A percentile compares a stretch with the other conserved stretches of the same genome.
Conservation (phyloP, 1,140 invertebrate genomes). For the Drosophila kohkoa region DNA sequence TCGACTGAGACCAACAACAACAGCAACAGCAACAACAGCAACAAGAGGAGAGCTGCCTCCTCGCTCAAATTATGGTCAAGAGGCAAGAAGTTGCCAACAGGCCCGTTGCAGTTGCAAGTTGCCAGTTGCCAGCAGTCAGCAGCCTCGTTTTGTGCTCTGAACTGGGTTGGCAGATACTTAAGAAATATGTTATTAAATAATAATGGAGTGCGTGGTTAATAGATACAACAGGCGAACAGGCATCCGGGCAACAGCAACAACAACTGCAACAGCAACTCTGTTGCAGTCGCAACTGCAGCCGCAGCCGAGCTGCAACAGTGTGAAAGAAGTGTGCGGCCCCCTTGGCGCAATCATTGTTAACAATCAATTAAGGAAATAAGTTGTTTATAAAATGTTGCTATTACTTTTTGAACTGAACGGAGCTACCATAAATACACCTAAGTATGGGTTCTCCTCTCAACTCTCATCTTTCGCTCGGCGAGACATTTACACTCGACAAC, state of each 20-base stretch:
- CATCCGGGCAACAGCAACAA: conserved; percentile 34
- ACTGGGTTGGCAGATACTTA: conserved; percentile 83
- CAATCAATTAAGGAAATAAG: conserved; percentile 84
- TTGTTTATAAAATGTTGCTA: conserved; percentile 84
- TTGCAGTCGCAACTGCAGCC: conserved; percentile 24
- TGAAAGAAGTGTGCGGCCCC: conserved; percentile 75
- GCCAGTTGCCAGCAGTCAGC: conserved; percentile 33
- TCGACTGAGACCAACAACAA: conserved; percentile 32
- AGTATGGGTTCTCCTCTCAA: conserved; percentile 53
- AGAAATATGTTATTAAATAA: conserved; percentile 84
- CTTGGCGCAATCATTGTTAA: conserved; percentile 79
- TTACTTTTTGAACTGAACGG: conserved; percentile 59
- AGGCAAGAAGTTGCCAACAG: conserved; percentile 41
- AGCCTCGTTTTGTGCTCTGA: conserved; percentile 78
- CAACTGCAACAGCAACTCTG: conserved; percentile 41
- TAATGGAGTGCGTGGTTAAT: conserved; percentile 83
- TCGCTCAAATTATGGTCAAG: conserved; percentile 77
- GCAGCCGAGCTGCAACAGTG: conserved; percentile 32
- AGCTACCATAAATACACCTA: conserved; percentile 72
- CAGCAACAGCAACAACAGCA: no score
- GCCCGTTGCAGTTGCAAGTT: conserved; percentile 31
- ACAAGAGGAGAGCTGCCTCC: conserved; percentile 24
- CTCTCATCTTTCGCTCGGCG: neutral
- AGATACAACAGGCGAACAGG: conserved; percentile 69
- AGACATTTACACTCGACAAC: conserved; percentile 59